Evolutionary conservation across 2,113 vertebrate genomes (phyloP).

Genomic region (Neogobius melanostomus): DNA sequence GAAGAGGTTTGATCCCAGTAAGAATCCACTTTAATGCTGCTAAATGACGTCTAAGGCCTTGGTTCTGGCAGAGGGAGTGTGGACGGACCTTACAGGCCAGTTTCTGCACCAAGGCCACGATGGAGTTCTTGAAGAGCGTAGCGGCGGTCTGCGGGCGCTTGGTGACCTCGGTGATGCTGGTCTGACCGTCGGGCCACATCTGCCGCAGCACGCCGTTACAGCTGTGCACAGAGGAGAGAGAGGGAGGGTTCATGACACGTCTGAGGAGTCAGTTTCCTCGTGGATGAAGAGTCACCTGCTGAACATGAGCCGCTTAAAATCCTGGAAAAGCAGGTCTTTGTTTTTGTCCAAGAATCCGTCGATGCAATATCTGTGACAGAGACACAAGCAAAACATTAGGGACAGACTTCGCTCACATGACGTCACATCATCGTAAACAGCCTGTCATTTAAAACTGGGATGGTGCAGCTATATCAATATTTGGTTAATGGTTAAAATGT

Average conservation of each 20-base stretch:
- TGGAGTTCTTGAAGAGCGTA: constrained; percentile 94
- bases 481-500: too few species aligned
- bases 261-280: not conserved
- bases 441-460: too few species aligned
- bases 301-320: constrained; percentile 92
- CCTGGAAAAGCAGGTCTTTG: constrained; percentile 92
- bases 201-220: constrained; percentile 79
- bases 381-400: not conserved
- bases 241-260: not conserved
- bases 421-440: too few species aligned
- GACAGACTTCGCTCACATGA: too few species aligned
- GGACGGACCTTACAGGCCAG: constrained; percentile 86
- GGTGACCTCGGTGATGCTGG: constrained; percentile 93
- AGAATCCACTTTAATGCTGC: too few species aligned
- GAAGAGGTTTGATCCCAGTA: too few species aligned
- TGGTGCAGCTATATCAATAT: too few species aligned
- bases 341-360: constrained; percentile 95
- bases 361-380: constrained; percentile 83
- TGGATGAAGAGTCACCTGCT: constrained; percentile 80
- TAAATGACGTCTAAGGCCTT: too few species aligned
- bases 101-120: constrained; percentile 90
- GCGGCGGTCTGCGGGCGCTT: constrained; percentile 89
- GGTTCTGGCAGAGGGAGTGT: too few species aligned
- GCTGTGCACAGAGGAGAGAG: constrained; percentile 58
- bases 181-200: constrained; percentile 94